A percentile compares a stretch with the other conserved stretches of the same genome.
phyloP scores from a whole-genome alignment of 2,888 invertebrate genomes.

The Parnassius mnemosyne region DNA sequence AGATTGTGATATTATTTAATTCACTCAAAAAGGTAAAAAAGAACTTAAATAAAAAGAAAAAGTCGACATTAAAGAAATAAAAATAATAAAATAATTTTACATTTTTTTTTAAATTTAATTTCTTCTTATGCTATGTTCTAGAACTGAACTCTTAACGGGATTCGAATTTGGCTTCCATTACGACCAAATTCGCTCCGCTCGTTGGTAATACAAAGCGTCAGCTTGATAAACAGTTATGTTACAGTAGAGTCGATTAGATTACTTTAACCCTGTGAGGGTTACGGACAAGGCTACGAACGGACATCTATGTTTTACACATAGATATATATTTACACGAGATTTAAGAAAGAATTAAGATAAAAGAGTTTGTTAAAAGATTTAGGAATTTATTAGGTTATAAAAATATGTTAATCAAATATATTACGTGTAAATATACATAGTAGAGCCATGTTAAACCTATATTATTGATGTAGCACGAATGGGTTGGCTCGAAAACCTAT shows the following conservation, averaged over 20 bases:
- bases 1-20: too few relatives aligned
- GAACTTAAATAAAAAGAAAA: too few relatives aligned
- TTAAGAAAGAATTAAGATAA: conserved; percentile 19
- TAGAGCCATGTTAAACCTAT: too few relatives aligned
- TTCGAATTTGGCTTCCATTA: not conserved
- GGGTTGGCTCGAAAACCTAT: too few relatives aligned
- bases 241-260: conserved; percentile 29
- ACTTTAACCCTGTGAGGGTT: conserved; percentile 24
- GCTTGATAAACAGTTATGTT: conserved; percentile 26
- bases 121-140: too few relatives aligned
- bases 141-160: too few relatives aligned
- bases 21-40: too few relatives aligned
- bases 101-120: too few relatives aligned
- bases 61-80: too few relatives aligned
- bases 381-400: not conserved
- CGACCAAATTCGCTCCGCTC: conserved; percentile 26
- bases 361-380: conserved; percentile 4
- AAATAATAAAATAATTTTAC: too few relatives aligned
- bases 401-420: conserved; percentile 1
- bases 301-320: conserved; percentile 4
- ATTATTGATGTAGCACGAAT: too few relatives aligned
- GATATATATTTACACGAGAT: conserved; percentile 11
- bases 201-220: conserved; percentile 13
- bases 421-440: too few relatives aligned
- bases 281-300: not conserved